Percentiles rank a stretch among this genome's conserved stretches.
Conservation (phyloP, 2,797 vertebrate genomes). For the Toxotes lorentzi region DNA sequence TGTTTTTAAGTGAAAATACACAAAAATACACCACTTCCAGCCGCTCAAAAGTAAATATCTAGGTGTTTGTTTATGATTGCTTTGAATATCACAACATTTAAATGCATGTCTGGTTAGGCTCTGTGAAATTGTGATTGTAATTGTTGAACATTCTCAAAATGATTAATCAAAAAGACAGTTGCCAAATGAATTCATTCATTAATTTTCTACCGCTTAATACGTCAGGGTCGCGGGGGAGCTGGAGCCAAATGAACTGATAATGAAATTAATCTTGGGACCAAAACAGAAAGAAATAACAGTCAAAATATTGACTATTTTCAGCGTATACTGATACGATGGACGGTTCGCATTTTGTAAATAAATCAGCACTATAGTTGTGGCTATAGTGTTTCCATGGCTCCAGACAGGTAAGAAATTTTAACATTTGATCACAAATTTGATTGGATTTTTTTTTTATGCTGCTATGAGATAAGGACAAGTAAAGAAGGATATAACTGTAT, state of each 20-base stretch:
- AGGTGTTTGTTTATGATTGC: too few relatives aligned
- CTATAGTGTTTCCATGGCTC: too few relatives aligned
- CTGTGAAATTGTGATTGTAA: not conserved
- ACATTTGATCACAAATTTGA: not conserved
- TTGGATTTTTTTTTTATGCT: not conserved
- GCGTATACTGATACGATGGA: not conserved
- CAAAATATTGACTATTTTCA: not conserved
- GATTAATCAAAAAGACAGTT: not conserved
- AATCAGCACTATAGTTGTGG: too few relatives aligned
- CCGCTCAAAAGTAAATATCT: not conserved
- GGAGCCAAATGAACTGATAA: too few relatives aligned
- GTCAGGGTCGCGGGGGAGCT: too few relatives aligned
- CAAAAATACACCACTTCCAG: too few relatives aligned
- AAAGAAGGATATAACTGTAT: not conserved
- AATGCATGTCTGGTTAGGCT: not conserved
- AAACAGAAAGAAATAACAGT: not conserved
- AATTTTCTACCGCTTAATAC: too few relatives aligned
- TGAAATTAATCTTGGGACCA: not conserved
- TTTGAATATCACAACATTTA: not conserved
- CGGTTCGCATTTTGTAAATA: not conserved
- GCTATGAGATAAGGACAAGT: not conserved
- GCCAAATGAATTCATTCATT: too few relatives aligned
- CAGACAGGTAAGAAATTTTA: not conserved
- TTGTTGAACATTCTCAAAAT: not conserved
- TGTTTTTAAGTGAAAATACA: not conserved